Evolutionary conservation across 2,113 vertebrate species (phyloP), one percentile per base, ranked within the genome.

Genomic region (Rhinolophus sinicus): DNA sequence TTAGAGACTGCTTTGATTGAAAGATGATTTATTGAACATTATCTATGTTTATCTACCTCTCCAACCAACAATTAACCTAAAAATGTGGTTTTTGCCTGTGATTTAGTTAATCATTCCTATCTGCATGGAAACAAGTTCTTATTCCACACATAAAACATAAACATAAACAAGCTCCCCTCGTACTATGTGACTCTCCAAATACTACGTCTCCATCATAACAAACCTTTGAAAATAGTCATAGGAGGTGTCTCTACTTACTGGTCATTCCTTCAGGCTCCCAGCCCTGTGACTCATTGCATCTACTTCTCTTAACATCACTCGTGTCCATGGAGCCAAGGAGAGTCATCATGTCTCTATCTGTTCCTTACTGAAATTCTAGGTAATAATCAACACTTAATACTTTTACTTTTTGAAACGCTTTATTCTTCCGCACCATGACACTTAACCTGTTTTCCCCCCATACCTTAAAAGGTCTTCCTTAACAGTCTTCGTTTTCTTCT

Each of bases 311-410:
- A 0, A 28, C 15, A 30, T 50, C 67, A 5, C 8, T 30, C 21
- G 50, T 64, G 2, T 64, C 22, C 12, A 0, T 12, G 21, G 30
- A 62, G 33, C 12, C 10, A 40, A 4, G 2, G 9, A 9, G 12
- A 14, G 0, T 28, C 9, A 3, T 65, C 69, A 11, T 30, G 38
- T 64, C 30, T 82, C 1, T 44, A n/a, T 72, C 14, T 77, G 60
- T 38, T 56, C 44, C 67, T 76, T 62, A 26, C 50, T 22, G 6
- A 84, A 60, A 60, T 12, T 58, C 11, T 6, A 56, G 62, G 30
- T 40, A 73, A 33, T 84, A 6, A 50, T 33, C 18, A 88, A 64
- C 24, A 69, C 9, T 73, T 62, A 15, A 14, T 77, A 18, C 19
- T 54, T 76, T 84, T 56, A 52, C 9, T 93, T 81, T 54, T 44